Base-by-base conservation (phyloP, 37 sponge, comb jelly and placozoan species). In the Halisarca cf. caerulea region DNA sequence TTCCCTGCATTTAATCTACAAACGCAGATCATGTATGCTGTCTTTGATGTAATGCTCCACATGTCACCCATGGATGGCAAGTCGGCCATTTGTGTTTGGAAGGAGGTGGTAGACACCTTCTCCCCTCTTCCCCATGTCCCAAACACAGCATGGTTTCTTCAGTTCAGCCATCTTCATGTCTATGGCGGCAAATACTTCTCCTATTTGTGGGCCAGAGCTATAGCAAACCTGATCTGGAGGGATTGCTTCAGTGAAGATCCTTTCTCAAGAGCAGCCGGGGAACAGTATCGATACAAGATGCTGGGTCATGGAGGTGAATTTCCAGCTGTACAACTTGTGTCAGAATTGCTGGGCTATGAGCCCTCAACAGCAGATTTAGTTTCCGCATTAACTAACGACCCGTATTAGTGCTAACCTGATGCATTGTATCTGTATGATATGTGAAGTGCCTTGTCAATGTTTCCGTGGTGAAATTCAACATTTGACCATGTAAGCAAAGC, bases 141-240 rank as follows among this genome's bases (percentile, higher is more conserved):
- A 0, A 71, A 79, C 35, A 88, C 95, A 28, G 70, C 97, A 2
- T 87, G 88, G 84, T 83, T 84, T 78, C 94, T 87, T 24, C 85
- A 92, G 0, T 98, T 98, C 81, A 59, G 81, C 70, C 99, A 98
- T 69, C 83, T 98, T 15, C 80, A 88, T 62, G 58, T 59, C 79
- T 98, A 98, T 68, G 99, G 93, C 24, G 91, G 88, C 25, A 83
- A 73, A 54, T 98, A 98, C 66, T 98, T 96, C 61, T 96, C 97
- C 17, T 98, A 98, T 61, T 80, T 90, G 23, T 96, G 96, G 96
- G 83, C 96, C 3, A 79, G 89, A 36, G 94, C 99, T 60, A 85
- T 94, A 1, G 93, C 95, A 21, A 84, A 84, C 20, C 86, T 98
- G 27, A 83, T 98, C 0, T 98, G 97, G 94, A 82, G 83, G 27